Conservation (phyloP, 2,888 invertebrate genomes). For the Aphodius granarius region DNA sequence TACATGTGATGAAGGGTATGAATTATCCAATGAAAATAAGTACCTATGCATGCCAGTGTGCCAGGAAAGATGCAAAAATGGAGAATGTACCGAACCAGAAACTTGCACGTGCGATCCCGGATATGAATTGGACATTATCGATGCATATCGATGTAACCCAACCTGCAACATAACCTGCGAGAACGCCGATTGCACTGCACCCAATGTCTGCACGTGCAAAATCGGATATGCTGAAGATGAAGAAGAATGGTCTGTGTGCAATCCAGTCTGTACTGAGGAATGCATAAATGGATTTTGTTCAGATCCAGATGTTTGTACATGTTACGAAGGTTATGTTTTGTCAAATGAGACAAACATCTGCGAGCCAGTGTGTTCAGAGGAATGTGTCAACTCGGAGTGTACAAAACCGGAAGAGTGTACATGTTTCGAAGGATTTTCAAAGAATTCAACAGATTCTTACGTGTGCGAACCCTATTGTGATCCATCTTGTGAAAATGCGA, state of each 20-base stretch:
- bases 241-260: conserved; percentile 1
- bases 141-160: conserved; percentile 17
- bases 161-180: conserved; percentile 15
- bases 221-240: conserved; percentile 17
- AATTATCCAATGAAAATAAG: conserved; percentile 7
- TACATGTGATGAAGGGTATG: conserved; percentile 26
- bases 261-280: conserved; percentile 2
- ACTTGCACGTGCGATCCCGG: conserved; percentile 29
- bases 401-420: conserved; percentile 36
- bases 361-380: conserved; percentile 36
- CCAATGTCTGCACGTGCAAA: conserved; percentile 13
- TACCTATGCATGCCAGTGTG: conserved; percentile 28
- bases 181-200: conserved; percentile 12
- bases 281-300: conserved; percentile 6
- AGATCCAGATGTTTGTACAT: conserved; percentile 29
- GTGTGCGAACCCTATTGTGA: conserved; percentile 59
- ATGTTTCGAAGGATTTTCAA: conserved; percentile 32
- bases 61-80: conserved; percentile 27
- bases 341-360: conserved; percentile 29
- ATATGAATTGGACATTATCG: conserved; percentile 5
- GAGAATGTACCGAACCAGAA: conserved; percentile 27
- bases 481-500: conserved; percentile 52
- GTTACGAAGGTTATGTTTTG: conserved; percentile 25
- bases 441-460: conserved; percentile 23
- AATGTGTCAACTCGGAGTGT: conserved; percentile 41